These are phyloP conservation scores for Acinonyx jubatus DNA, from an alignment of 2,113 vertebrate genomes.

Conservation along the genomic window DNA sequence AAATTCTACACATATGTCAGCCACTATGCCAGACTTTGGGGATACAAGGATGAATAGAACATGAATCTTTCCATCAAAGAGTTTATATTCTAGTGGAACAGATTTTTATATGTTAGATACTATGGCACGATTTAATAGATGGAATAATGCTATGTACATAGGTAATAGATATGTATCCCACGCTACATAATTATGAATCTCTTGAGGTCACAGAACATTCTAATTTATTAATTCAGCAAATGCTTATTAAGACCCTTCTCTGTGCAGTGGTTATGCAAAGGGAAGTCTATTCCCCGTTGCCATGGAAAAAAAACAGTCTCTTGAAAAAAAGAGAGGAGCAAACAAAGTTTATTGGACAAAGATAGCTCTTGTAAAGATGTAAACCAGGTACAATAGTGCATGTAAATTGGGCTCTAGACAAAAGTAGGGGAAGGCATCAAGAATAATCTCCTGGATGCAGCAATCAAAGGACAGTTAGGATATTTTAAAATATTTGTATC, in stretches of 20 bases:
- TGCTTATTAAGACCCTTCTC: not conserved
- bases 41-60: not conserved
- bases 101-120: not conserved
- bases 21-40: not conserved
- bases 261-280: not conserved
- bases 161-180: not conserved
- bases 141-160: not conserved
- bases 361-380: not conserved
- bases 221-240: not conserved
- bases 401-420: not conserved
- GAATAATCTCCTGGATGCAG: not conserved
- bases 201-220: not conserved
- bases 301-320: not conserved
- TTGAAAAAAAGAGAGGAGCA: not conserved
- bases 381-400: not conserved
- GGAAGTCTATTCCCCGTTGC: not conserved
- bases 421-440: not conserved
- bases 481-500: not conserved
- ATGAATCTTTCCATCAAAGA: not conserved
- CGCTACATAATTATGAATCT: not conserved
- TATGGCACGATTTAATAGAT: not conserved
- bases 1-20: not conserved
- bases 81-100: not conserved
- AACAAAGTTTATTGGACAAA: not conserved
- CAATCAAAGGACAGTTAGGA: not conserved